phyloP scores from a whole-genome alignment of 2,113 vertebrate species.

The Hippocampus comes region DNA sequence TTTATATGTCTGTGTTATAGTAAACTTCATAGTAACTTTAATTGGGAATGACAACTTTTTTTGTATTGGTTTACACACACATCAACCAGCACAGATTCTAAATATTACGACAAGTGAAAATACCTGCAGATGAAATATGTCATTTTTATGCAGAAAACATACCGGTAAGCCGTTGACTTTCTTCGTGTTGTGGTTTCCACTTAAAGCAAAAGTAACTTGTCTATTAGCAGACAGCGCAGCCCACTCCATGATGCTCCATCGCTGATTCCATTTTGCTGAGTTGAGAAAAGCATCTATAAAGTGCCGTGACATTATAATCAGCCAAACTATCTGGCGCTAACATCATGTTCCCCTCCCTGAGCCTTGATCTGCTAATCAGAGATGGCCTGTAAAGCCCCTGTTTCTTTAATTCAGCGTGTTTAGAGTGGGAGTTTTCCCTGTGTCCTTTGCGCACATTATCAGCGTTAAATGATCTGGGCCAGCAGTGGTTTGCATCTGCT shows the following conservation, averaged over 20 bases:
- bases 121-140: neutral
- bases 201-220: conserved; percentile 58
- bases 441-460: conserved; percentile 65
- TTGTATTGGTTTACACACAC: too few relatives aligned
- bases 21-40: too few relatives aligned
- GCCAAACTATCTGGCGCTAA: conserved; percentile 68
- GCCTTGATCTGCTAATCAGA: conserved; percentile 73
- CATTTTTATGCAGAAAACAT: neutral
- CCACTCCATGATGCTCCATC: conserved; percentile 61
- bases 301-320: conserved; percentile 74
- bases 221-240: conserved; percentile 55
- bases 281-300: conserved; percentile 72
- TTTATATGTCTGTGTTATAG: too few relatives aligned
- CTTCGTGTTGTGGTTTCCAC: conserved; percentile 47
- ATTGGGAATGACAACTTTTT: too few relatives aligned
- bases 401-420: conserved; percentile 64
- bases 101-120: neutral
- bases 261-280: conserved; percentile 70
- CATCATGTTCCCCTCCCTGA: conserved; percentile 66
- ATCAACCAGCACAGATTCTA: neutral
- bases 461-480: conserved; percentile 53
- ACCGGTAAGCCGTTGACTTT: conserved; percentile 1
- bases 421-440: conserved; percentile 64
- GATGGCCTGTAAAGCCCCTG: conserved; percentile 58
- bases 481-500: conserved; percentile 33